Conservation (phyloP, 2,888 invertebrate genomes). For the Andrena flavipes region DNA sequence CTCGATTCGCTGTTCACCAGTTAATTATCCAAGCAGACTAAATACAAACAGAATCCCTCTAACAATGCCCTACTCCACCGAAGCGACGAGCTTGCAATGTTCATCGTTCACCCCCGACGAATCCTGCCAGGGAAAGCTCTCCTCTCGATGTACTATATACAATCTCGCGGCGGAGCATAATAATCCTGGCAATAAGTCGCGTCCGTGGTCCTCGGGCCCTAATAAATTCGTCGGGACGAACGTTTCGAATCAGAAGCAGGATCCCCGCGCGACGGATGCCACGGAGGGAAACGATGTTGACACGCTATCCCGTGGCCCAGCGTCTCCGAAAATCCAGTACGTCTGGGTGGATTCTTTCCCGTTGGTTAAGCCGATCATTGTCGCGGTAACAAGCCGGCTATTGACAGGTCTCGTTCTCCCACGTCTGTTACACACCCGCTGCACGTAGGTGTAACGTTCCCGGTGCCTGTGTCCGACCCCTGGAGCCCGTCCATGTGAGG, state of each 20-base stretch:
- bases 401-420: constrained; percentile 80
- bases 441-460: constrained; percentile 58
- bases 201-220: constrained; percentile 4
- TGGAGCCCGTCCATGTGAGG: background rate
- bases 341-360: constrained; percentile 79
- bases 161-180: constrained; percentile 29
- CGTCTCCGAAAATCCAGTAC: constrained; percentile 67
- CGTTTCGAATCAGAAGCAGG: constrained; percentile 53
- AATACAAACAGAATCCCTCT: no score
- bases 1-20: no score
- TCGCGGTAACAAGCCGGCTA: constrained; percentile 83
- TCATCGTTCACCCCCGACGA: background rate
- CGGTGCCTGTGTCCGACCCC: constrained; percentile 11
- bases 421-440: constrained; percentile 45
- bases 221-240: constrained; percentile 58
- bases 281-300: constrained; percentile 67
- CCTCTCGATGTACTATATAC: constrained; percentile 31
- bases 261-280: constrained; percentile 12
- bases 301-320: constrained; percentile 67
- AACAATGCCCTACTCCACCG: no score
- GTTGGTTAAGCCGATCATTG: constrained; percentile 84
- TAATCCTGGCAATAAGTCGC: constrained; percentile 49
- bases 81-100: no score
- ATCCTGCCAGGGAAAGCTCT: background rate
- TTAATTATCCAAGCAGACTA: no score